Base-by-base conservation (phyloP, 2,113 vertebrate genomes). In the Gambusia affinis region DNA sequence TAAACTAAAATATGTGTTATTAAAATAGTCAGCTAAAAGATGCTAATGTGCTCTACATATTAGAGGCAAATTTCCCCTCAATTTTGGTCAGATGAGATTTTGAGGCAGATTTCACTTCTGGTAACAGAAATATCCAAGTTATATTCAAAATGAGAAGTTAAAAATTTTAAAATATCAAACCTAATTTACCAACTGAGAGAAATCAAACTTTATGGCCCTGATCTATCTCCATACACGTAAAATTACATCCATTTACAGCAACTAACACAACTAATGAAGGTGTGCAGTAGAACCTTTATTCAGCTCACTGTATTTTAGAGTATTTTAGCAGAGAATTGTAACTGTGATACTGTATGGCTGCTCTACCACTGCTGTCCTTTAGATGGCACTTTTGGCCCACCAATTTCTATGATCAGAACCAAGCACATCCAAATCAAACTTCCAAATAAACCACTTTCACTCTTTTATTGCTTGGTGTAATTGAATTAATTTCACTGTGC, bases 381-480 rank as follows among this genome's bases (percentile, higher is more conserved):
- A 70, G 90, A 66, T 91, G 88, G 85, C 83, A 87, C 80, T 64
- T 66, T 83, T 83, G 70, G 1, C 42, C 70, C 78, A 76, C 60
- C 35, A 54, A 72, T 74, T 33, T 54, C 63, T 28, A 54, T 22
- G 1, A 28, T 30, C 47, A 72, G 33, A n/a, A 0, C 27, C 39
- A 44, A 42, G 10, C 0, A 2, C 51, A 3, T 73, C 30, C 31
- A 17, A 29, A 42, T 54, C 17, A 65, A 70, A 73, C 12, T 76
- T 64, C 42, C 27, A 60, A 66, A 51, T 33, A 39, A 82, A 68
- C 39, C 28, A 37, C 60, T 66, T 64, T 67, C 29, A 44, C 62
- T 81, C 47, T 77, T 83, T 85, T 85, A 89, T 68, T 85, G 80
- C 79, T 67, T 63, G 44, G 57, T 67, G 37, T 78, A 83, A 89